Evolutionary conservation across 2,797 vertebrate genomes (phyloP), one percentile per base, ranked within the genome.

Genomic region (Hypotaenidia okinawae): DNA sequence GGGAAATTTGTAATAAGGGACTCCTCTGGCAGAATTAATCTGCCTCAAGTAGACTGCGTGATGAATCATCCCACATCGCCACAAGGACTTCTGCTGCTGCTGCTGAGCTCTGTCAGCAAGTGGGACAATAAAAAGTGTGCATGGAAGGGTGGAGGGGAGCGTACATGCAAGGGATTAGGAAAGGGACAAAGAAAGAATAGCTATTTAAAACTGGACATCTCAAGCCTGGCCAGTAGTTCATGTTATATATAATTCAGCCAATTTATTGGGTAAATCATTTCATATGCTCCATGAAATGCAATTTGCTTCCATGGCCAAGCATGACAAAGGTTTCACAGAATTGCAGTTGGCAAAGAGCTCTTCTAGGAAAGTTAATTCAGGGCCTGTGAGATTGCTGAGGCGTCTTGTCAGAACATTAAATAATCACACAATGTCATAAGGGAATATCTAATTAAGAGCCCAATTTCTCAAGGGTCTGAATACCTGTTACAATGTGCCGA

Each of bases 281-380:
- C 81, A 73, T 89, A 69, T 87, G 78, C 75, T 96, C 75, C 84
- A 85, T 89, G 55, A 95, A 95, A 95, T 92, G 86, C 79, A 95
- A 93, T 95, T 96, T 94, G 73, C 78, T 92, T 94, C 84, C 62
- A 95, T 85, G 93, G 78, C n/a, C 84, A 83, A 93, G 88, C 90
- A 94, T 91, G 90, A 94, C 75, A 95, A 93, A 92, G 78, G 58
- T 85, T 93, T 96, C 81, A 66, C 57, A 72, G 78, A 92, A 89
- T 17, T 78, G 62, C 51, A 85, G 61, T 33, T 77, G 84, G 79
- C 59, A 94, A 90, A 92, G 77, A 93, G 43, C 63, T 96, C 80
- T 91, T 93, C 83, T 79, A 84, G 52, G 72, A 35, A 12, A 59
- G 78, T 85, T 89, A 93, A 96, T 95, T 93, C 54, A 74, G 72